A percentile compares a stretch with the other conserved stretches of the same genome.
These are phyloP conservation scores for Ellobium chinense DNA, from an alignment of 2,888 invertebrate species.

Conservation along the genomic window DNA sequence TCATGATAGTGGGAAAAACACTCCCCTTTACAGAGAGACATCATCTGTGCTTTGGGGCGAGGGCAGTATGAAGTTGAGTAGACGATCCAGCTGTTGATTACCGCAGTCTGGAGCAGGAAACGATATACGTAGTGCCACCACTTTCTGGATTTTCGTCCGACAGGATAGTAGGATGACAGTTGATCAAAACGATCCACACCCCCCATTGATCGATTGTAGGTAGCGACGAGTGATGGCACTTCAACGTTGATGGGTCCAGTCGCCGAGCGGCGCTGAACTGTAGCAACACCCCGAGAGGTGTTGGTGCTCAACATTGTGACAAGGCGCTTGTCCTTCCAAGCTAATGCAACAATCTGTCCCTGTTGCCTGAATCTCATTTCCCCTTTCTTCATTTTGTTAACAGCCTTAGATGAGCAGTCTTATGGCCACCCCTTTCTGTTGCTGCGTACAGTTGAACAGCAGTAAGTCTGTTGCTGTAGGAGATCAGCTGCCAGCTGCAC, in stretches of 20 bases:
- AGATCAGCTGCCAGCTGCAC: constrained; percentile 9
- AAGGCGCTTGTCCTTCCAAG: constrained; percentile 33
- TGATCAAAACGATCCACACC: constrained; percentile 43
- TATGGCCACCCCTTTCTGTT: constrained; percentile 44
- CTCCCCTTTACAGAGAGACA: not conserved
- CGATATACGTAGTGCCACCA: constrained; percentile 47
- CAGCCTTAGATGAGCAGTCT: constrained; percentile 8
- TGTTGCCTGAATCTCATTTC: constrained; percentile 1
- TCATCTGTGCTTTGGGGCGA: not conserved
- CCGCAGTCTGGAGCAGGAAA: constrained; percentile 34
- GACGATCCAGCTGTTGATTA: constrained; percentile 28
- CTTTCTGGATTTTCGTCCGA: constrained; percentile 31
- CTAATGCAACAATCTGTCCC: constrained; percentile 19
- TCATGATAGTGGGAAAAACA: not conserved
- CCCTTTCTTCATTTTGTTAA: not conserved
- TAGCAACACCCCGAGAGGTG: not conserved
- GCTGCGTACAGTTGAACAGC: constrained; percentile 28
- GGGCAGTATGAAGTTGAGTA: not conserved
- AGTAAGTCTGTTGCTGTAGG: constrained; percentile 24
- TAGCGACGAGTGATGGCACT: not conserved
- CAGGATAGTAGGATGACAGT: constrained; percentile 37
- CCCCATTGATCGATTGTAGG: constrained; percentile 46
- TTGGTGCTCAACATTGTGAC: constrained; percentile 18
- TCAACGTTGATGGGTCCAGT: not conserved
- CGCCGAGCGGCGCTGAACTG: not conserved